Percentiles rank a stretch among this genome's conserved stretches.
Conservation (phyloP, 2,113 vertebrate species). For the Sinocyclocheilus rhinocerous region DNA sequence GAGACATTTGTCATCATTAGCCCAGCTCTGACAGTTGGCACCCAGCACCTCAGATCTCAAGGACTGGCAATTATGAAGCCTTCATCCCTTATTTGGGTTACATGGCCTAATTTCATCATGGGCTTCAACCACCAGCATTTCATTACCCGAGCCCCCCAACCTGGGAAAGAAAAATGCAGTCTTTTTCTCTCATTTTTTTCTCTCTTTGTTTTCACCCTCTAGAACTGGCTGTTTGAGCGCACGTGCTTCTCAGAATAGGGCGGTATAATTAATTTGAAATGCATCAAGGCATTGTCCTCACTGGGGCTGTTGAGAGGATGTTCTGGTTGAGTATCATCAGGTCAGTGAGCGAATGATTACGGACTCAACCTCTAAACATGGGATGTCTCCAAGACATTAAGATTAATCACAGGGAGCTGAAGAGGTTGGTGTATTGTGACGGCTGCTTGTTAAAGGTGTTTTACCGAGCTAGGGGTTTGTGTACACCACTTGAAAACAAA, state of each 20-base stretch:
- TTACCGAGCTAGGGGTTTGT: constrained; percentile 7
- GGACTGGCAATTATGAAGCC: constrained; percentile 89
- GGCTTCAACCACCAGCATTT: constrained; percentile 68
- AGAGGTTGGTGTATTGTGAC: constrained; percentile 22
- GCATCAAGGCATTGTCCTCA: constrained; percentile 61
- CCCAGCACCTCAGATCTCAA: constrained; percentile 91
- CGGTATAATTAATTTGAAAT: constrained; percentile 62
- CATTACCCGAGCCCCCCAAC: constrained; percentile 67
- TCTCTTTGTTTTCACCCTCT: constrained; percentile 47
- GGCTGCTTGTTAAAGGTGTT: constrained; percentile 37
- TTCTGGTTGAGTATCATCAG: constrained; percentile 66
- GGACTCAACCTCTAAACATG: constrained; percentile 72
- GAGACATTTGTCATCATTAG: constrained; percentile 99
- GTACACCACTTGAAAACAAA: constrained; percentile 15
- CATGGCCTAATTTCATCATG: constrained; percentile 79
- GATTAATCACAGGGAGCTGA: constrained; percentile 72
- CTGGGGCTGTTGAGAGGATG: constrained; percentile 56
- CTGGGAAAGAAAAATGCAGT: constrained; percentile 36
- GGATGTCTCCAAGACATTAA: constrained; percentile 70
- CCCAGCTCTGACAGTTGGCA: constrained; percentile 97
- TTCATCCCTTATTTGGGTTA: constrained; percentile 84
- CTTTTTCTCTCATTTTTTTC: constrained; percentile 47
- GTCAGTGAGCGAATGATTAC: constrained; percentile 82
- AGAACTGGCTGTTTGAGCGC: constrained; percentile 36
- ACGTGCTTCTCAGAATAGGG: constrained; percentile 39